A percentile compares a stretch with the other conserved stretches of the same genome.
phyloP scores from a whole-genome alignment of 1,140 invertebrate species.

The Diuraphis noxia region DNA sequence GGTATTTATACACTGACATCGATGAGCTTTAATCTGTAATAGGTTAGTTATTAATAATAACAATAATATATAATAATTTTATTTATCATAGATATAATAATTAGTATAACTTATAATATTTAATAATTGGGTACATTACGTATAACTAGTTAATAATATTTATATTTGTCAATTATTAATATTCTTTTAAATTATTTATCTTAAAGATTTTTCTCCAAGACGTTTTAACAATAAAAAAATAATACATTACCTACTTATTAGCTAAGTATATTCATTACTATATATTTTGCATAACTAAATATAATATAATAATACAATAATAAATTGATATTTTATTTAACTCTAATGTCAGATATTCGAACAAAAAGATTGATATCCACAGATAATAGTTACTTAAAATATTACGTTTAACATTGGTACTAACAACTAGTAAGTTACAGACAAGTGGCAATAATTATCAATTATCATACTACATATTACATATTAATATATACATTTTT shows the following conservation, averaged over 20 bases:
- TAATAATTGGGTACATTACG: neutral
- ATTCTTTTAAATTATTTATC: neutral
- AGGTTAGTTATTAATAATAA: neutral
- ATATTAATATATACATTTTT: too few relatives aligned
- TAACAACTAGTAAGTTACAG: too few relatives aligned
- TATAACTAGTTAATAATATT: neutral
- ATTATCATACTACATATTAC: neutral
- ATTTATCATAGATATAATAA: neutral
- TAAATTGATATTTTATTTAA: neutral
- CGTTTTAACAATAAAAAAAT: neutral
- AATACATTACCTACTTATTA: too few relatives aligned
- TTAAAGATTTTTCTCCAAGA: neutral
- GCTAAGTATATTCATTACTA: neutral
- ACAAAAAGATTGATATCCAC: neutral
- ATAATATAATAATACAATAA: too few relatives aligned
- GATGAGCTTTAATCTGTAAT: too few relatives aligned
- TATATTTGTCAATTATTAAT: neutral
- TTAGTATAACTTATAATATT: neutral
- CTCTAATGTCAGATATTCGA: neutral
- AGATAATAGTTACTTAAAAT: neutral
- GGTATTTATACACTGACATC: neutral
- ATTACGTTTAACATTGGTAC: neutral
- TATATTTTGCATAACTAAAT: neutral
- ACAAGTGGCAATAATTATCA: neutral
- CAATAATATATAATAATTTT: neutral